Percentiles rank a stretch among this genome's conserved stretches.
phyloP scores from a whole-genome alignment of 2,797 vertebrate genomes.

The Phrynocephalus forsythii region DNA sequence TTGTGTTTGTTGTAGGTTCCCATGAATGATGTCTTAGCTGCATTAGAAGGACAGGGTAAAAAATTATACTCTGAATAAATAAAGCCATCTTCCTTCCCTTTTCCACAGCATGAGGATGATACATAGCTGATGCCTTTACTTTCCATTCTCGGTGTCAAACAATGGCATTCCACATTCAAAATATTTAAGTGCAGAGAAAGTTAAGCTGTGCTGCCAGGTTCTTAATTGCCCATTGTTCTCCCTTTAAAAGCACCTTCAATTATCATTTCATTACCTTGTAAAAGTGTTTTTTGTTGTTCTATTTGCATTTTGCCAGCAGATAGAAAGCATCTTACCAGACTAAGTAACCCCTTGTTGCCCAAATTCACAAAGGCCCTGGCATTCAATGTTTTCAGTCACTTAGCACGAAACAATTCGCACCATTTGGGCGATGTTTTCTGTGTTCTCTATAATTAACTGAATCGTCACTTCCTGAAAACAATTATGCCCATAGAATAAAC shows the following conservation, averaged over 20 bases:
- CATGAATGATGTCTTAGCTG: background rate
- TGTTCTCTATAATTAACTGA: background rate
- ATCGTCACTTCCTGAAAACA: background rate
- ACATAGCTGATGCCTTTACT: background rate
- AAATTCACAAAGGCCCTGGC: background rate
- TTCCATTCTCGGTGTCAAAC: background rate
- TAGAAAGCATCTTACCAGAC: background rate
- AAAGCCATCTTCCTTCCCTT: too few relatives aligned
- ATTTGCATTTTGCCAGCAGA: background rate
- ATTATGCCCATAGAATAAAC: background rate
- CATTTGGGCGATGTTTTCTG: background rate
- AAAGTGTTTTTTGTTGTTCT: slow-evolving; percentile 13
- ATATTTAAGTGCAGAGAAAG: background rate
- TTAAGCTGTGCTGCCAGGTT: background rate
- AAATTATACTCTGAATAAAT: background rate
- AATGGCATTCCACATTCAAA: background rate
- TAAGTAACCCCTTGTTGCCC: background rate
- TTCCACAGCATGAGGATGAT: background rate
- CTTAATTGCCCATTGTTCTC: background rate
- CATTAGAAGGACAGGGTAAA: background rate
- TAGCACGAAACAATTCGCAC: background rate
- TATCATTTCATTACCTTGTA: slow-evolving; percentile 25
- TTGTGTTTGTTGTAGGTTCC: background rate
- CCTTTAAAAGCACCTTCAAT: slow-evolving; percentile 29
- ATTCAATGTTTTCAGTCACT: background rate